These are phyloP conservation scores for Copidosoma floridanum DNA, from an alignment of 1,140 invertebrate genomes.

Conservation along the genomic window DNA sequence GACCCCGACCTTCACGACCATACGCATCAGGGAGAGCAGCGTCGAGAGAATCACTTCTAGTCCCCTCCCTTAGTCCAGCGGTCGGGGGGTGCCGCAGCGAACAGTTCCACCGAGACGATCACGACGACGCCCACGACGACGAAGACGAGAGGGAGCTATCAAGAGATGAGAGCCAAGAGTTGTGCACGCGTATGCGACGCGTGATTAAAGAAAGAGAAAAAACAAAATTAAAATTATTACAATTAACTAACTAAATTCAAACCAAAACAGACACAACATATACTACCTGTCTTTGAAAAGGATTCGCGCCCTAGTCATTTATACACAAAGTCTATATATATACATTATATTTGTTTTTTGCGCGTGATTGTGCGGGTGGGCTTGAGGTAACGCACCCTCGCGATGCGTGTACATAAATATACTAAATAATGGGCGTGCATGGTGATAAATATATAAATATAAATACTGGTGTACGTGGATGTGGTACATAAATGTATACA, in stretches of 20 bases:
- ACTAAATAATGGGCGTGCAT: constrained; percentile 25
- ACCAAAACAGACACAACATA: no score
- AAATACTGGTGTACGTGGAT: neutral
- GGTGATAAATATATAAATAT: no score
- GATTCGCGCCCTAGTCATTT: constrained; percentile 51
- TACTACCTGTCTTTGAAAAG: constrained; percentile 41
- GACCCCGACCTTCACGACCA: constrained; percentile 50
- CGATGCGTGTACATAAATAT: constrained; percentile 20
- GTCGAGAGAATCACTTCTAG: constrained; percentile 57
- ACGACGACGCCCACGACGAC: neutral
- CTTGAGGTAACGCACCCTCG: neutral
- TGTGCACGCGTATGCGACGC: no score
- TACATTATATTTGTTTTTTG: neutral
- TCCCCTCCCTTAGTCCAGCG: constrained; percentile 53
- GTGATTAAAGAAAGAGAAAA: no score
- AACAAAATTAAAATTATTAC: no score
- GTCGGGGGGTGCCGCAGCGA: constrained; percentile 15
- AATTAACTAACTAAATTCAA: no score
- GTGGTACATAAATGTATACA: no score
- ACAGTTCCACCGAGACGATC: neutral
- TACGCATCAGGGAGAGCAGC: constrained; percentile 55
- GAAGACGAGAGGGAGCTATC: neutral
- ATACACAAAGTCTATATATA: constrained; percentile 32
- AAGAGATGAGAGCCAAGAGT: neutral
- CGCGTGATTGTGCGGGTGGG: neutral